Evolutionary conservation across 2,888 invertebrate species (phyloP), one percentile per base, ranked within the genome.

Genomic region (Thymelicus acteon): DNA sequence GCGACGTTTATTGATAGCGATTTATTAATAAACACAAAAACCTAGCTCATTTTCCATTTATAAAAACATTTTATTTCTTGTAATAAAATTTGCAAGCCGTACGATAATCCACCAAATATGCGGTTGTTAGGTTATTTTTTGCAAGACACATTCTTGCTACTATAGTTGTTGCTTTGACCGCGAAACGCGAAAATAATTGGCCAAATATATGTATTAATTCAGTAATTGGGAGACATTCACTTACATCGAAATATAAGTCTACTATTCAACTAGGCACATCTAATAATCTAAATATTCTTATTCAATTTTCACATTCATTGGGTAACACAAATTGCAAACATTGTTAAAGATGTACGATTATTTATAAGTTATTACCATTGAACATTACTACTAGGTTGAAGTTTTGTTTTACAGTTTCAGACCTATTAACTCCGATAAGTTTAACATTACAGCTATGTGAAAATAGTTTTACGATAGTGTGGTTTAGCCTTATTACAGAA

Each of bases 1-100:
- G 68, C 77, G 89, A 91, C 90, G 81, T 89, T 89, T 90, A 89
- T 91, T 85, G 88, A 91, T 89, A 86, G 82, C 84, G 82, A 85
- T 85, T 69, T 69, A 69, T 69, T 63, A 69, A 63, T 69, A 69
- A 58, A 69, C 54, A 64, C 49, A 12, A 39, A 54, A 60, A 60
- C 12, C 64, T 54, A 60, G 40, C 39, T 40, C 60, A 39, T 0
- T 60, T 44, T 64, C 40, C 13, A 40, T n/a, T 40, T 52, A 5
- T 49, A 57, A 40, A 60, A n/a, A 60, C 60, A 15, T 40, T 60
- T 40, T 60, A 60, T 40, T 40, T 60, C 6, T 39, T 31, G 4
- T 7, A 40, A 40, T 60, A 60, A 60, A 47, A 44, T 40, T 62
- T 54, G 54, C 15, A 31, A 37, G n/a, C 58, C 64, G 39, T 64